These are phyloP conservation scores for Chamaea fasciata DNA, from an alignment of 2,113 vertebrate genomes.

Conservation along the genomic window DNA sequence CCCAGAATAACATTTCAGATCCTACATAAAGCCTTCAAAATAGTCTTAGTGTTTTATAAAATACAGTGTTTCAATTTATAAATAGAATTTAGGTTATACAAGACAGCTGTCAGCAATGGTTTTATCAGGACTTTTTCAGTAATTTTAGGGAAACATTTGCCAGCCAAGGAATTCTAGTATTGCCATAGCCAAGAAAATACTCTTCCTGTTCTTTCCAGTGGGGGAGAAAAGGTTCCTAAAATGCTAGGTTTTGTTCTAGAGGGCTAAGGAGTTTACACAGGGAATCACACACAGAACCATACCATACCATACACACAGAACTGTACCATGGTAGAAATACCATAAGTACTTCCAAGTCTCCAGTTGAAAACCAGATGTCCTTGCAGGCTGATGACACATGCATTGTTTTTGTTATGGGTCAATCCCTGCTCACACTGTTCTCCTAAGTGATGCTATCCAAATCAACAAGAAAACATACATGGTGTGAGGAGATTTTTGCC, in stretches of 20 bases:
- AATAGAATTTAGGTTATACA: constrained; percentile 51
- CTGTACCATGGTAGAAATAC: too few relatives aligned
- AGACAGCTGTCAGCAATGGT: constrained; percentile 29
- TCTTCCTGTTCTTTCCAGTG: neutral
- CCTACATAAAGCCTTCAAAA: constrained; percentile 59
- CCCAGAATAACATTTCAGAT: constrained; percentile 68
- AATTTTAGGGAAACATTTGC: constrained; percentile 32
- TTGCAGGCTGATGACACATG: neutral
- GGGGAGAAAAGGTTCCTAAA: neutral
- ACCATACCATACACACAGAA: neutral
- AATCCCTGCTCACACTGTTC: neutral
- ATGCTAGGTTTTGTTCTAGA: neutral
- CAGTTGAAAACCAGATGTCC: constrained; percentile 1
- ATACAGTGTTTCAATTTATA: constrained; percentile 46
- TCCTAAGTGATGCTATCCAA: neutral
- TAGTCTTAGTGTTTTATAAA: constrained; percentile 58
- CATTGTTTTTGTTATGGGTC: neutral
- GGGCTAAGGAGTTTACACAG: neutral
- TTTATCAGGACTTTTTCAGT: constrained; percentile 47
- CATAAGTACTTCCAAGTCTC: neutral
- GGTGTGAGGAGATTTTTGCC: neutral
- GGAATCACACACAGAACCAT: neutral
- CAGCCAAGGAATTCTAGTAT: constrained; percentile 13
- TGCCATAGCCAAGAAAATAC: constrained; percentile 16
- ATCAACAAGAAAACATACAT: neutral